Base-by-base conservation (phyloP, 2,888 invertebrate species). In the Coleophora flavipennella region DNA sequence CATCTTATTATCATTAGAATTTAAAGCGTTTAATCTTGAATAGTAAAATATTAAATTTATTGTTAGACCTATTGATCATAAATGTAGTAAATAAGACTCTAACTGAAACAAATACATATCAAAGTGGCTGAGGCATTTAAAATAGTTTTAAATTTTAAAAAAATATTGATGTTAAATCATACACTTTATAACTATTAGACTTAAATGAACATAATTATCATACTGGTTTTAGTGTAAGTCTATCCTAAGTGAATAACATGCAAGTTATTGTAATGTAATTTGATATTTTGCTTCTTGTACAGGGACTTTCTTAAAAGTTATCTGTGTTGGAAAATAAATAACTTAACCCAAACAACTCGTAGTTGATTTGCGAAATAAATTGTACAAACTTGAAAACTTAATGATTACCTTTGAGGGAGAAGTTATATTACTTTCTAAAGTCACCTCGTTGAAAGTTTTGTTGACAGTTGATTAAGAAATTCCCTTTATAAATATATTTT, bases 91-190 rank as follows among this genome's bases (percentile, higher is more conserved):
- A 51, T 78, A 79, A 77, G 73, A 75, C 67, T 76, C 75, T 54
- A 66, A 60, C 65, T 71, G 72, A 81, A 83, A 83, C 77, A 60
- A 67, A 76, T 72, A 85, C 79, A 85, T 83, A 84, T 84, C 80
- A 53, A 62, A 62, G 76, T 84, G 85, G 84, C 84, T 85, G 85
- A 76, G 84, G 85, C 84, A 85, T 84, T 83, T 83, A 78, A 69
- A 69, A 56, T 67, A 67, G 57, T 50, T 59, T 58, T 49, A 31
- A 20, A 20, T 20, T 27, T 35, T 31, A 41, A 35, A 56, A 61
- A 63, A 67, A 66, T 64, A 73, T 79, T 51, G 74, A 62, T 79
- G 79, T 79, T 78, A 73, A 61, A 59, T 29, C 10, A 27, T 29
- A n/a, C 29, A 25, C 29, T 11, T 39, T 45, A 53, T 51, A 53